phyloP scores from a whole-genome alignment of 1,140 invertebrate species.

The Catajapyx aquilonaris region DNA sequence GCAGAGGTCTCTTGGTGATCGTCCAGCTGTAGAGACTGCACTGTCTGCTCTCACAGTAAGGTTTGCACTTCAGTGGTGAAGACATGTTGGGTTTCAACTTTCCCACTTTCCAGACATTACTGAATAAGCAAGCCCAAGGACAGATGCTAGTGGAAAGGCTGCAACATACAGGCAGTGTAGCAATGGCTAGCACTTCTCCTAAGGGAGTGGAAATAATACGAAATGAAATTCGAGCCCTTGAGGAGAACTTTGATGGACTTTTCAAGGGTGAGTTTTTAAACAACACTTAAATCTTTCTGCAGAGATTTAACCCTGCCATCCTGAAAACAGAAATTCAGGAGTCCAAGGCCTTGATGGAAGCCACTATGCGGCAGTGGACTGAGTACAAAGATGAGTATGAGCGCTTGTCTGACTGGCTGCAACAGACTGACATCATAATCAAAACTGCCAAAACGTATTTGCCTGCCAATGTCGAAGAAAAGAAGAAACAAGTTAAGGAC shows the following conservation, averaged over 20 bases:
- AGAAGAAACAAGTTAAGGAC: conserved; percentile 71
- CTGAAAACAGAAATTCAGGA: conserved; percentile 53
- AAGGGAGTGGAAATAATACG: conserved; percentile 57
- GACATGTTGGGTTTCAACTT: neutral
- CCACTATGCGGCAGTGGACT: conserved; percentile 59
- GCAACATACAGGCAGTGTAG: conserved; percentile 62
- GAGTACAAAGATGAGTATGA: conserved; percentile 87
- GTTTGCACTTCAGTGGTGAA: neutral
- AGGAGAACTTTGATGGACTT: conserved; percentile 60
- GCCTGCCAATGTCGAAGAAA: conserved; percentile 58
- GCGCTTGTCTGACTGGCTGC: conserved; percentile 74
- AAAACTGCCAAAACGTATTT: conserved; percentile 75
- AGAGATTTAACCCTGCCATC: too few relatives aligned
- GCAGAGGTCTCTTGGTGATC: conserved; percentile 62
- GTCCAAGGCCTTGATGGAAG: conserved; percentile 63
- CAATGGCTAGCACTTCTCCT: conserved; percentile 55
- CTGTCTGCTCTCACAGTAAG: conserved; percentile 53
- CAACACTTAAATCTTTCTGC: neutral
- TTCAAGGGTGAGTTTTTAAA: conserved; percentile 33
- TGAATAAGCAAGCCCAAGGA: conserved; percentile 79
- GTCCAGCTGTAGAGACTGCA: conserved; percentile 67
- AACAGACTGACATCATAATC: conserved; percentile 76
- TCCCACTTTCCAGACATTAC: conserved; percentile 25
- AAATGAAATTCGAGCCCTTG: conserved; percentile 61
- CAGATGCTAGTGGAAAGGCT: conserved; percentile 68